Evolutionary conservation across 2,888 invertebrate species (phyloP).

Genomic region (Apodemia duryi): DNA sequence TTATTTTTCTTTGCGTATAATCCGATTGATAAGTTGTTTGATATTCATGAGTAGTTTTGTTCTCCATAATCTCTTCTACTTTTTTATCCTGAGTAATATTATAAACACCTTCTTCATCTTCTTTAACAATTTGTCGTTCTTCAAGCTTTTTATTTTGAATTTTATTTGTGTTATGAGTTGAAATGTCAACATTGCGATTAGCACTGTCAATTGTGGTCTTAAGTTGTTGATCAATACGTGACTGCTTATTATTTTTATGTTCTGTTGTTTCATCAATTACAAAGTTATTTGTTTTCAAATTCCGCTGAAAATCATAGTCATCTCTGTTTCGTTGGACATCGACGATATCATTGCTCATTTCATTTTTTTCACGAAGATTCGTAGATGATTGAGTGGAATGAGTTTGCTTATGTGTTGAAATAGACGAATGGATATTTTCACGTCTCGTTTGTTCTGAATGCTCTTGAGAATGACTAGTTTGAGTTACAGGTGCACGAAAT

Average conservation of each 20-base stretch:
- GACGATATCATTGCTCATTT: conserved; percentile 49
- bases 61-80: conserved; percentile 47
- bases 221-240: conserved; percentile 17
- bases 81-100: conserved; percentile 43
- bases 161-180: conserved; percentile 30
- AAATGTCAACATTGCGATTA: conserved; percentile 32
- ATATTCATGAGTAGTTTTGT: conserved; percentile 67
- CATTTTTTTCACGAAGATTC: conserved; percentile 41
- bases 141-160: conserved; percentile 35
- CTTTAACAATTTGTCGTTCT: conserved; percentile 39
- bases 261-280: conserved; percentile 13
- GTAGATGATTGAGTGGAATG: conserved; percentile 48
- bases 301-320: conserved; percentile 44
- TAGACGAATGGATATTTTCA: conserved; percentile 48
- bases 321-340: conserved; percentile 60
- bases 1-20: conserved; percentile 77
- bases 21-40: conserved; percentile 81
- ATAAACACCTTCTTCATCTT: conserved; percentile 42
- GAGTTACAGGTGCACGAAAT: conserved; percentile 63
- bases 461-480: conserved; percentile 55
- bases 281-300: conserved; percentile 12
- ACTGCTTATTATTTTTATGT: conserved; percentile 13
- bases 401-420: conserved; percentile 46
- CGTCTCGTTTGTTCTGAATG: conserved; percentile 46
- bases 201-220: conserved; percentile 37